Base-by-base conservation (phyloP, 2,797 vertebrate genomes). In the Brotula barbata region DNA sequence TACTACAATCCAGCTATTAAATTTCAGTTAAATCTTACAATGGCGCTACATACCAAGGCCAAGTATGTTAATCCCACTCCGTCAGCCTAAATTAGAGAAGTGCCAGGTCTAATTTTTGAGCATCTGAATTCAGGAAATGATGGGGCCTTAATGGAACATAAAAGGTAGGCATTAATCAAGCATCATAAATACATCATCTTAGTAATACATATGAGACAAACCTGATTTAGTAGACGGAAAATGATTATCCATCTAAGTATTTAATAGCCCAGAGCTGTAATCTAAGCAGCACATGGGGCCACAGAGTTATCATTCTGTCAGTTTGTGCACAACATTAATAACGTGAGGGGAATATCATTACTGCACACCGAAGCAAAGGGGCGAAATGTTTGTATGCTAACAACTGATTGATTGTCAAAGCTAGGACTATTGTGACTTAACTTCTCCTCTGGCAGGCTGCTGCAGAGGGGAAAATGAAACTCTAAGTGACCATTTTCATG, bases 171-270 rank as follows among this genome's bases (percentile, higher is more conserved):
- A 71, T 82, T 77, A 76, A 87, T 84, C 77, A 75, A 13, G 50
- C 44, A 44, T 49, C 73, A 68, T 73, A 73, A 82, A 80, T 67
- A 66, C 55, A 78, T n/a, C n/a, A n/a, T 58, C 44, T 68, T 61
- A 55, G 64, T 75, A 53, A 64, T 66, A 17, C 48, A 7, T 33
- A 60, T 44, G 44, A 68, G 45, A 13, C 9, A 17, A 53, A 22
- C 44, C 39, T 72, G 59, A 87, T 85, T 90, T 81, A 66, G 71
- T 17, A n/a, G 57, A 75, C 6, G 52, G 33, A 14, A 60, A 71
- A 80, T 77, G 65, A 77, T 70, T 58, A 58, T 34, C 51, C 53
- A 39, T 66, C 41, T 66, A 36, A 2, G 34, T 11, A 67, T 62
- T 76, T 80, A 49, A 67, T 44, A 61, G 66, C 73, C 28, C 33